These are phyloP conservation scores for Glaucidium brasilianum DNA, from an alignment of 2,113 vertebrate genomes.

Conservation along the genomic window DNA sequence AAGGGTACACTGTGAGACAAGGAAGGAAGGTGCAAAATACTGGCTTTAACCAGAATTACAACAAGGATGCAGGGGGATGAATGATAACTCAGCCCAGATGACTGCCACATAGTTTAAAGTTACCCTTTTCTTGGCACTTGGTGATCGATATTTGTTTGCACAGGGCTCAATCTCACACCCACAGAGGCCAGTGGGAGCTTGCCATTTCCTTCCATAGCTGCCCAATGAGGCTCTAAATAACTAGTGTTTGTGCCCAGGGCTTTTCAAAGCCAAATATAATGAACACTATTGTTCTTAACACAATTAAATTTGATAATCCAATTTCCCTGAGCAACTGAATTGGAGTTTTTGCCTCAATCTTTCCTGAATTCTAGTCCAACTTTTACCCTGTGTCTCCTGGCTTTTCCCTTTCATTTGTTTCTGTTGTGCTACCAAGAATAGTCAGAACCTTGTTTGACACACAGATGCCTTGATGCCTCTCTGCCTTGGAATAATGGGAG, in stretches of 20 bases:
- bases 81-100: not conserved
- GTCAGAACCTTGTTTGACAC: not conserved
- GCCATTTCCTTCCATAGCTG: constrained; percentile 25
- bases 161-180: not conserved
- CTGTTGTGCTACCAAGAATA: not conserved
- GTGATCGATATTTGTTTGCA: constrained; percentile 23
- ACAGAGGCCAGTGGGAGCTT: constrained; percentile 11
- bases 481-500: not conserved
- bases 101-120: not conserved
- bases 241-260: not conserved
- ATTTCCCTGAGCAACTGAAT: not conserved
- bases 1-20: not conserved
- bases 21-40: not conserved
- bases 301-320: constrained; percentile 54
- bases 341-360: not conserved
- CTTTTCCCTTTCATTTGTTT: not conserved
- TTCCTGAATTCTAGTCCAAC: constrained; percentile 24
- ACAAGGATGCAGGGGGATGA: not conserved
- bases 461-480: not conserved
- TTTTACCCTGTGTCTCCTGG: not conserved
- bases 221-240: not conserved
- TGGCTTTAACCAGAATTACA: not conserved
- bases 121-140: not conserved
- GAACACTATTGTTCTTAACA: constrained; percentile 45
- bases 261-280: constrained; percentile 45